phyloP scores from a whole-genome alignment of 2,888 invertebrate species.

The Bembecia ichneumoniformis region DNA sequence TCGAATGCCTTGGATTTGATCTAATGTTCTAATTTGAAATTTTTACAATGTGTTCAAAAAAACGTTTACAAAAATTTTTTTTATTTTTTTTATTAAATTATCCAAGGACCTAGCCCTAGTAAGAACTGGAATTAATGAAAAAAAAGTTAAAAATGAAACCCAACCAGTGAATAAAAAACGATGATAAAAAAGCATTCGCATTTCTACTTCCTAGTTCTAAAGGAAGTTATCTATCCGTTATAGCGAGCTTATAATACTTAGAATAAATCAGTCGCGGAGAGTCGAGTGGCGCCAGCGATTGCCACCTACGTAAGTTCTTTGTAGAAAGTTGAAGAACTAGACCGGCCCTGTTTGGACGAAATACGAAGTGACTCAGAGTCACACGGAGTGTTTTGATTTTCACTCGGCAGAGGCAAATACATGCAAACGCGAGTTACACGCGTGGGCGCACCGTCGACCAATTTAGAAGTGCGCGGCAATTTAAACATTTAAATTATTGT shows the following conservation, averaged over 20 bases:
- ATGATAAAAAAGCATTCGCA: slow-evolving; percentile 12
- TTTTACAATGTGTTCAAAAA: no score
- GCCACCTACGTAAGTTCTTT: slow-evolving; percentile 41
- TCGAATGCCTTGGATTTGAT: no score
- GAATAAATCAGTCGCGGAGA: slow-evolving; percentile 29
- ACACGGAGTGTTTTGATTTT: slow-evolving; percentile 40
- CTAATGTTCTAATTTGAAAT: no score
- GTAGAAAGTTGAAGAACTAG: slow-evolving; percentile 69
- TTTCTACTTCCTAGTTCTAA: slow-evolving; percentile 10
- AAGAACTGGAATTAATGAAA: no score
- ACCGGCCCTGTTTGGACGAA: slow-evolving; percentile 46
- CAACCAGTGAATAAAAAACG: no score
- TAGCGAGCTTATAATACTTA: slow-evolving; percentile 10
- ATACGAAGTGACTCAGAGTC: slow-evolving; percentile 39
- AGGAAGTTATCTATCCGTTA: slow-evolving; percentile 16
- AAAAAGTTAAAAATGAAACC: no score
- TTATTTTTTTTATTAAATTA: no score
- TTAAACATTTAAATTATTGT: slow-evolving; percentile 1
- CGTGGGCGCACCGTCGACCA: slow-evolving; percentile 13
- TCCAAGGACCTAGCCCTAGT: no score
- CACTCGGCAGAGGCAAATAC: slow-evolving; percentile 28
- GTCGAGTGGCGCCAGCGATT: slow-evolving; percentile 36
- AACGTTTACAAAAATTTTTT: no score
- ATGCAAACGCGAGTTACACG: slow-evolving; percentile 8
- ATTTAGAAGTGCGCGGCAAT: slow-evolving; percentile 13